Conservation (phyloP, 2,797 vertebrate species). For the Anabas testudineus region DNA sequence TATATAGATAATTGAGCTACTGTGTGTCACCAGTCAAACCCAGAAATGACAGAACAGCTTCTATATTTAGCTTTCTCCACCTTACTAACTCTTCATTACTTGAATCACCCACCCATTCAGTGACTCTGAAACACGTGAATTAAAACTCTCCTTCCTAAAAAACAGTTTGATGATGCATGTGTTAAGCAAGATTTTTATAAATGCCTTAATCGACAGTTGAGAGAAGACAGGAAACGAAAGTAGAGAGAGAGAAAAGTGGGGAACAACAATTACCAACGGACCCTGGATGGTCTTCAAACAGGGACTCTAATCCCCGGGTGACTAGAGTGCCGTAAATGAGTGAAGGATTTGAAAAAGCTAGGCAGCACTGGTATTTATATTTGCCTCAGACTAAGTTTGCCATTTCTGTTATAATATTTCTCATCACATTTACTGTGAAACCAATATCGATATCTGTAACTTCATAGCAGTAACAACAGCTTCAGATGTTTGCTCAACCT, state of each 20-base stretch:
- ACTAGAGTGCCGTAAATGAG: no score
- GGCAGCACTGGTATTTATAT: no score
- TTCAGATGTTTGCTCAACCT: no score
- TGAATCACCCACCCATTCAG: background rate
- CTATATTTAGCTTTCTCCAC: slow-evolving; percentile 20
- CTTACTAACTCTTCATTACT: background rate
- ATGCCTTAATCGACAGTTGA: background rate
- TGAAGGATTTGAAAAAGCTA: no score
- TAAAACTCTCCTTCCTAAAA: background rate
- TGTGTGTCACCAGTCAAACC: background rate
- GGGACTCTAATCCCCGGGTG: no score
- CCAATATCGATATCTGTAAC: no score
- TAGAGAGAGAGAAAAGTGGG: background rate
- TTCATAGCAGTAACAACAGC: no score
- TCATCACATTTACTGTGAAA: no score
- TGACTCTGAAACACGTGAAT: background rate
- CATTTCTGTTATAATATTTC: no score
- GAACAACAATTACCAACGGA: background rate
- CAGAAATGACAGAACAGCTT: slow-evolving; percentile 4
- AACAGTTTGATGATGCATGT: no score
- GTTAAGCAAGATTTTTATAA: background rate
- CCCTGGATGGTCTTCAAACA: background rate
- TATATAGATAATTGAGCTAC: background rate
- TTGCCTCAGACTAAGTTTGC: no score
- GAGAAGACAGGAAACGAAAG: background rate